Conservation (phyloP, 1,140 invertebrate species). For the Pachyrhynchus sulphureomaculatus region DNA sequence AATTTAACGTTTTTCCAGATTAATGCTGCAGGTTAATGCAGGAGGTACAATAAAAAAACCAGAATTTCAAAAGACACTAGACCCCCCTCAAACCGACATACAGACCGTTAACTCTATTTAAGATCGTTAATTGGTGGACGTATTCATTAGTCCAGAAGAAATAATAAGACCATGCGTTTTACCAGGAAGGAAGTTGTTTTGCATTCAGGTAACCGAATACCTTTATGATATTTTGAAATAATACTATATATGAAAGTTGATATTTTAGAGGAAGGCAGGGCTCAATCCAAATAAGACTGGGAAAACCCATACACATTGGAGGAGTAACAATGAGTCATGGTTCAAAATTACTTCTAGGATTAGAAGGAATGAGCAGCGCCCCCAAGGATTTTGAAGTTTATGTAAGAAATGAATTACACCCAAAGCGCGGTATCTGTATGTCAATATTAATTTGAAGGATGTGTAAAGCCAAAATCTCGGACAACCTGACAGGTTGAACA, state of each 20-base stretch:
- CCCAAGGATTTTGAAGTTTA: constrained; percentile 33
- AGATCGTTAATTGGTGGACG: constrained; percentile 17
- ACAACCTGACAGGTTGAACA: too few species aligned
- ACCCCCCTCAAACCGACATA: constrained; percentile 14
- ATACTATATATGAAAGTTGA: background rate
- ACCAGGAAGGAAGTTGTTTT: constrained; percentile 27
- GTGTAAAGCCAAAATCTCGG: background rate
- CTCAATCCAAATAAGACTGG: constrained; percentile 23
- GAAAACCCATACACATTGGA: constrained; percentile 24
- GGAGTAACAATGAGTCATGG: constrained; percentile 30
- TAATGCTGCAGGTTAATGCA: constrained; percentile 22
- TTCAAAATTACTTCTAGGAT: constrained; percentile 9
- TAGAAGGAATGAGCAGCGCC: constrained; percentile 24
- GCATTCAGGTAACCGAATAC: constrained; percentile 17
- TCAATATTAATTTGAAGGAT: background rate
- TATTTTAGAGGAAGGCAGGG: constrained; percentile 17
- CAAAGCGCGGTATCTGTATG: background rate
- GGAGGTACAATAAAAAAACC: constrained; percentile 11
- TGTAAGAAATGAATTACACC: constrained; percentile 13
- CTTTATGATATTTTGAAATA: too few species aligned
- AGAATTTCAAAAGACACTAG: constrained; percentile 13
- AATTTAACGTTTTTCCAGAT: constrained; percentile 1
- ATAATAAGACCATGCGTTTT: constrained; percentile 17
- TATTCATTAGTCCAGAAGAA: constrained; percentile 23
- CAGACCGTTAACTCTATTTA: constrained; percentile 18